A percentile compares a stretch with the other conserved stretches of the same genome.
These are phyloP conservation scores for Ciconia boyciana DNA, from an alignment of 2,113 vertebrate genomes.

Conservation along the genomic window DNA sequence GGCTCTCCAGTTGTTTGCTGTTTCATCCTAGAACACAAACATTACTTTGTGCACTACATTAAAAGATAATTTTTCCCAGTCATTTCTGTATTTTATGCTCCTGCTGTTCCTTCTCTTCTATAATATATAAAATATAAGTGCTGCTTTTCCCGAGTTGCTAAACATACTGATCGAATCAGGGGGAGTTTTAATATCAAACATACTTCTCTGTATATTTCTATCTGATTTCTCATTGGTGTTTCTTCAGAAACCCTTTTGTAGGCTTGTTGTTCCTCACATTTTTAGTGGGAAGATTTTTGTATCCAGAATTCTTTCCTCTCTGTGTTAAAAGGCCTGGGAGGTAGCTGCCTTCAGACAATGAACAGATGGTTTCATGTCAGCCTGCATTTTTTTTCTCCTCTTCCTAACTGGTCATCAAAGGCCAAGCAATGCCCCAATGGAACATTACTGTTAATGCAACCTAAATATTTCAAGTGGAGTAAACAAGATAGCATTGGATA, in stretches of 20 bases:
- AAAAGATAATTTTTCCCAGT: neutral
- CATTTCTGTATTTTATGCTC: neutral
- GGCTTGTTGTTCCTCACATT: neutral
- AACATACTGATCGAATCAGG: neutral
- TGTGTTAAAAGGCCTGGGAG: neutral
- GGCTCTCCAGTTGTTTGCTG: neutral
- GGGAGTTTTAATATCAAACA: neutral
- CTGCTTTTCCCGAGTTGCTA: neutral
- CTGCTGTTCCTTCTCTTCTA: neutral
- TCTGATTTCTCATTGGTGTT: neutral
- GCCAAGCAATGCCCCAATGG: neutral
- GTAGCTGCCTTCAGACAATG: neutral
- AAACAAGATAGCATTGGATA: fast-evolving
- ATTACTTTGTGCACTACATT: neutral
- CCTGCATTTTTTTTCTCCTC: neutral
- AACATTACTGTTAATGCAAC: neutral
- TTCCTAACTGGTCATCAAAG: neutral
- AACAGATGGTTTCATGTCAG: neutral
- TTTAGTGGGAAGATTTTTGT: neutral
- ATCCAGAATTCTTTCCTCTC: neutral
- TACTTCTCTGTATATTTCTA: neutral
- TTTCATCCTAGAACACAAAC: neutral
- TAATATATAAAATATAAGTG: neutral
- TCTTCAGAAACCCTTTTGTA: neutral
- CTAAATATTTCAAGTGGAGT: neutral